These are phyloP conservation scores for Hanleya hanleyi DNA, from an alignment of 2,888 invertebrate genomes.

Conservation along the genomic window DNA sequence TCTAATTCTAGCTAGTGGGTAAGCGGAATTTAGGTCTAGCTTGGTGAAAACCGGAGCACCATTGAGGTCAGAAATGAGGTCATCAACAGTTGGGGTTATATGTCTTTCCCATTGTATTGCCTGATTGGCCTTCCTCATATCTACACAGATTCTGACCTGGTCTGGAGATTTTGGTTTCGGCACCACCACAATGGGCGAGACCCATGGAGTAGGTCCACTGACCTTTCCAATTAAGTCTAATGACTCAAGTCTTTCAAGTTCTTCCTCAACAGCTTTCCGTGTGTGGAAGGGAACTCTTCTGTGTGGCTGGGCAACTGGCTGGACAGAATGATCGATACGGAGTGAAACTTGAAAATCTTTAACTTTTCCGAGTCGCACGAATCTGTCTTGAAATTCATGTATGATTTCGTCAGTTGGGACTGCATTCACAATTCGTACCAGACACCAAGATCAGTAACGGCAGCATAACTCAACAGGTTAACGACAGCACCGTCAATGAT, in stretches of 20 bases:
- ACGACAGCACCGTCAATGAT: too few relatives aligned
- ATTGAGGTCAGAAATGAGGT: slow-evolving; percentile 44
- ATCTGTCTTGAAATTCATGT: neutral
- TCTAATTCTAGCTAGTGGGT: slow-evolving; percentile 46
- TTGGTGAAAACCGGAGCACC: slow-evolving; percentile 42
- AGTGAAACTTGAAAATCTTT: slow-evolving; percentile 25
- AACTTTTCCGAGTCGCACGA: slow-evolving; percentile 21
- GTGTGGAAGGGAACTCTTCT: slow-evolving; percentile 36
- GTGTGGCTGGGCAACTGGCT: slow-evolving; percentile 27
- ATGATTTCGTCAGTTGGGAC: too few relatives aligned
- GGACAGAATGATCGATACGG: slow-evolving; percentile 28
- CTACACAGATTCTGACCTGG: slow-evolving; percentile 44
- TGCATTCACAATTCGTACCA: too few relatives aligned
- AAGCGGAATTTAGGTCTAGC: slow-evolving; percentile 43
- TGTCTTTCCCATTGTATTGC: slow-evolving; percentile 43
- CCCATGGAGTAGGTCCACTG: slow-evolving; percentile 46
- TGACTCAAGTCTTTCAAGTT: slow-evolving; percentile 25
- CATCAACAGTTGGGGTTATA: slow-evolving; percentile 40
- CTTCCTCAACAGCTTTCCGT: slow-evolving; percentile 26
- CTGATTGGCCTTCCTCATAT: slow-evolving; percentile 47
- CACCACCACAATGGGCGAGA: slow-evolving; percentile 22
- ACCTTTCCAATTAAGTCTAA: slow-evolving; percentile 36
- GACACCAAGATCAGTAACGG: too few relatives aligned
- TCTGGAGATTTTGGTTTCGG: slow-evolving; percentile 36
- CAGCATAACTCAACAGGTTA: neutral